Base-by-base conservation (phyloP, 2,797 vertebrate species). In the Acrossocheilus fasciatus region DNA sequence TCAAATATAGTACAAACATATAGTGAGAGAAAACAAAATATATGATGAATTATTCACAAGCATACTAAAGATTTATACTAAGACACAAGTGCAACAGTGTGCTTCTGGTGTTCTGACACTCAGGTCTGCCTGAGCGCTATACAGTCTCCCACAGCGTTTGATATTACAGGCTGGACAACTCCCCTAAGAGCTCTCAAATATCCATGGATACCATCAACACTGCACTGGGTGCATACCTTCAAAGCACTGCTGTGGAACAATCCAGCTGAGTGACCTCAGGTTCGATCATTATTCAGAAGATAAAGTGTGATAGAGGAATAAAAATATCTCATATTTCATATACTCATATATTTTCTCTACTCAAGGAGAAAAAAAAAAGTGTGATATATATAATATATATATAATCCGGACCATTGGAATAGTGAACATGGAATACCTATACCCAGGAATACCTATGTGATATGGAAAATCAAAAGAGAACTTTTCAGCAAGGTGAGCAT, bases 151-250 rank as follows among this genome's bases (percentile, higher is more conserved):
- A 34, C 41, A 62, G 85, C 10, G 68, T 45, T 86, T 85, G 75
- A 83, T 86, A 72, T 90, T 88, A 87, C 87, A 72, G 70, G 45
- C 64, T 54, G 34, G 18, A 81, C 68, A 39, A 39, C 68, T 83
- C 76, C 36, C 45, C 18, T 66, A 50, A n/a, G 23, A 17, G n/a
- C 74, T 80, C 50, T 86, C 64, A 78, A 52, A 76, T 90, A 47
- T 81, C 89, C 88, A 87, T 89, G 84, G 89, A 85, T 64, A 90
- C 89, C n/a, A 68, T 89, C 86, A 90, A 90, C 88, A 90, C 39
- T 83, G 76, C n/a, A 43, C 36, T 52, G 73, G 30, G 50, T 76
- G 68, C 62, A 72, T 83, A 23, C 54, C 30, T 54, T 59, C 50
- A 26, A 5, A 30, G 59, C 23, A 66, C 41, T 47, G 64, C 36